These are phyloP conservation scores for Tapirus terrestris DNA, from an alignment of 2,113 vertebrate genomes.

Conservation along the genomic window DNA sequence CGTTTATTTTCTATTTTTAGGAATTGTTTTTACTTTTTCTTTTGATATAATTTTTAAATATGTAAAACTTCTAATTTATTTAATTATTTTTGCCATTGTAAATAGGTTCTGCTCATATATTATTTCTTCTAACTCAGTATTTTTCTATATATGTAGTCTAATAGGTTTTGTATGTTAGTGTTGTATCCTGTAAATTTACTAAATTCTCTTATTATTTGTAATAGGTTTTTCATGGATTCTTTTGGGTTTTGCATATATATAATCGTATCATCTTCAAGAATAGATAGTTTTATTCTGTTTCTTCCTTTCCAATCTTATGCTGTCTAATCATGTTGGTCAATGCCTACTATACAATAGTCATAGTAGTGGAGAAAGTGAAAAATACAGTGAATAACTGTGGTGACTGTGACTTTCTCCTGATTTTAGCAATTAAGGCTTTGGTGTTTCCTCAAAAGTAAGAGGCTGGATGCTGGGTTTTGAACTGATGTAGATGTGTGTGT, in stretches of 20 bases:
- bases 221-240: neutral
- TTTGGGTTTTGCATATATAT: neutral
- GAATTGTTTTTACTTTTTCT: neutral
- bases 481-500: neutral
- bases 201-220: neutral
- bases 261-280: neutral
- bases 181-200: neutral
- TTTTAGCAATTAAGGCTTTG: neutral
- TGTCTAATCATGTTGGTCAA: neutral
- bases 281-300: neutral
- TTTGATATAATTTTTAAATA: neutral
- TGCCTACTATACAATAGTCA: neutral
- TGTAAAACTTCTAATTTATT: neutral
- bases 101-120: neutral
- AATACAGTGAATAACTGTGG: neutral
- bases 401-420: neutral
- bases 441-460: neutral
- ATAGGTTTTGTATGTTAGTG: neutral
- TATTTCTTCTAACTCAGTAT: neutral
- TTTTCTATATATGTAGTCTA: neutral
- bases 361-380: neutral
- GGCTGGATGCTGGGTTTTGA: neutral
- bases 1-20: constrained; percentile 26
- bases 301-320: neutral
- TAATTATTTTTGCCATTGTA: neutral